Conservation (phyloP, 1,140 invertebrate species). For the Heterodera schachtii region DNA sequence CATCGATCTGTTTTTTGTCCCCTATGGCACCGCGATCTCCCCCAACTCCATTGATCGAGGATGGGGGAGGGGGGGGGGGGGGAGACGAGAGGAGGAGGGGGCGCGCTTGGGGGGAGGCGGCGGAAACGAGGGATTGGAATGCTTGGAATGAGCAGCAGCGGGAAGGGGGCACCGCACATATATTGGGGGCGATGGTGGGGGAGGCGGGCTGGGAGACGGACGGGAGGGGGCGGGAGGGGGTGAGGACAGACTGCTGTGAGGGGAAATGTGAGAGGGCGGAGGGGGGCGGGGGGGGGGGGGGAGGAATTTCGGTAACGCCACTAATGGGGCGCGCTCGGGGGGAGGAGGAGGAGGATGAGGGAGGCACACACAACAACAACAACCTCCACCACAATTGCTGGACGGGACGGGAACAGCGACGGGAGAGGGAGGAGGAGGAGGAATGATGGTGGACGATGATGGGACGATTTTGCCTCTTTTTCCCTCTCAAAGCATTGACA, state of each 20-base stretch:
- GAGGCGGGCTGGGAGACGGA: too few relatives aligned
- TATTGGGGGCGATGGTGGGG: too few relatives aligned
- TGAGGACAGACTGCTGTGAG: neutral
- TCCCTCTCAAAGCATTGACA: neutral
- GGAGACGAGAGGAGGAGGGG: too few relatives aligned
- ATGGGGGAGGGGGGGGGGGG: neutral
- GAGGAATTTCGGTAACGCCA: neutral
- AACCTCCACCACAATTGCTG: neutral
- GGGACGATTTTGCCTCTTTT: too few relatives aligned
- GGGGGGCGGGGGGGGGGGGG: too few relatives aligned
- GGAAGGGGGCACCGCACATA: neutral
- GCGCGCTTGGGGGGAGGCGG: neutral
- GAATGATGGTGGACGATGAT: too few relatives aligned
- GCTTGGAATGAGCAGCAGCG: neutral
- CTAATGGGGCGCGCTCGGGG: neutral
- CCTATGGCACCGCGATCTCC: constrained; percentile 1
- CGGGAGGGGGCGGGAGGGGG: too few relatives aligned
- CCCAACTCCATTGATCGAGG: neutral
- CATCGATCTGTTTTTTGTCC: neutral
- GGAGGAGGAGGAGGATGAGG: neutral
- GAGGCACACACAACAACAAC: neutral
- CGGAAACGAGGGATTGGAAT: constrained; percentile 2
- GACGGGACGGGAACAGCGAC: neutral
- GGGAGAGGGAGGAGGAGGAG: too few relatives aligned
- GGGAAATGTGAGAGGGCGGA: too few relatives aligned